Base-by-base conservation (phyloP, 1,140 invertebrate species). In the Drosophila quadrilineata region DNA sequence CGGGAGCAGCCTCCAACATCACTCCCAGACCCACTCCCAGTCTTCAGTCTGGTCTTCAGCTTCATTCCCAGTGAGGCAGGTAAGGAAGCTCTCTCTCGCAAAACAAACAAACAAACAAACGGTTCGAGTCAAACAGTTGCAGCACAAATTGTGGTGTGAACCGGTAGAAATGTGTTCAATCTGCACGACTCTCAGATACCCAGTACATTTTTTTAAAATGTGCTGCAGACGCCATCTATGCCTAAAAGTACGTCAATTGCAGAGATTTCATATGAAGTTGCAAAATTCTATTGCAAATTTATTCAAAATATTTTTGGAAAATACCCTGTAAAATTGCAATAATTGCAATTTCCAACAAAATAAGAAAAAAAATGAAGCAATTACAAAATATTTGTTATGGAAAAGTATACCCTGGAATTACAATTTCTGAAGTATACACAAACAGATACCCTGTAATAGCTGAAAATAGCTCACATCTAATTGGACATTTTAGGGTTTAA, bases 91-190 rank as follows among this genome's bases (percentile, higher is more conserved):
- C 45, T 14, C 19, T 16, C 31, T 62, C 38, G 36, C 50, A 10
- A 52, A 49, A 49, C 36, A 21, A 70, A 68, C 54, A 69, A 74
- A 82, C 56, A 76, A 69, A 82, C 67, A 82, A 63, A 80, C 62
- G 31, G 31, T 36, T 12, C 29, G n/a, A 17, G 29, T 52, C 57
- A 48, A 24, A n/a, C n/a, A n/a, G n/a, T 52, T 35, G 28, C 41
- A 29, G 62, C 82, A 86, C 75, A 86, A 86, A 76, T 86, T 86
- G 76, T 75, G 75, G 80, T 86, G 80, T 87, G 75, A 86, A 80
- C 56, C 68, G 56, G 41, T 38, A 38, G 69, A 35, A 38, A 66
- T 59, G 31, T 38, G 28, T 31, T 6, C 8, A 43, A 12, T 33
- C 2, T 29, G 12, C 22, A 38, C 40, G 49, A 24, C 19, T 5